Evolutionary conservation across 1,140 invertebrate genomes (phyloP).

Genomic region (Anoplophora glabripennis): DNA sequence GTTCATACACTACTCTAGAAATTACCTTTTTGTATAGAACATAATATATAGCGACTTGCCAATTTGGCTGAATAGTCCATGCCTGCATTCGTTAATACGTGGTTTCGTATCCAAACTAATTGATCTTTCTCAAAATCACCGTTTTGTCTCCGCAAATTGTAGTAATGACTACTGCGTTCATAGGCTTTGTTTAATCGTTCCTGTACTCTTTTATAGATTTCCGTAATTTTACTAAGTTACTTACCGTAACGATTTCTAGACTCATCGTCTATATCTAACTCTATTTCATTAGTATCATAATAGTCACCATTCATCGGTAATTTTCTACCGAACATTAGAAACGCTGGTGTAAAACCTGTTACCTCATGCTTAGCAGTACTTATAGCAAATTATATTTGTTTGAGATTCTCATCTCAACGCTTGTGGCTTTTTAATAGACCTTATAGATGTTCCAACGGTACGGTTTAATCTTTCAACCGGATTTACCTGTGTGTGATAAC

Average conservation of each 20-base stretch:
- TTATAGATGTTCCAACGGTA: slow-evolving; percentile 22
- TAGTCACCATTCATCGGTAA: not conserved
- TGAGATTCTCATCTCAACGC: slow-evolving; percentile 25
- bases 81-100: too few relatives aligned
- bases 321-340: slow-evolving; percentile 14
- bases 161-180: not conserved
- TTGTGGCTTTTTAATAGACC: slow-evolving; percentile 21
- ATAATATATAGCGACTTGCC: too few relatives aligned
- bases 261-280: not conserved
- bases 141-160: slow-evolving; percentile 10
- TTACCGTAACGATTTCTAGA: not conserved
- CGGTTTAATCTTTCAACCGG: slow-evolving; percentile 25
- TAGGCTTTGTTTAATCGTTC: not conserved
- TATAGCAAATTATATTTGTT: slow-evolving; percentile 16
- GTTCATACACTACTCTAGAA: too few relatives aligned
- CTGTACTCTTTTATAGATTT: not conserved
- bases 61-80: too few relatives aligned
- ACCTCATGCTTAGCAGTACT: slow-evolving; percentile 16
- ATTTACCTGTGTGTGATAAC: slow-evolving; percentile 26
- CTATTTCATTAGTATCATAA: not conserved
- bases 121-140: too few relatives aligned
- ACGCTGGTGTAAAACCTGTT: slow-evolving; percentile 12
- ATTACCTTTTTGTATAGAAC: too few relatives aligned
- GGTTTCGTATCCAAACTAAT: too few relatives aligned
- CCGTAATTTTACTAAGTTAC: not conserved